Percentiles rank a stretch among this genome's conserved stretches.
Conservation (phyloP, 2,113 vertebrate species). For the Eonycteris spelaea region DNA sequence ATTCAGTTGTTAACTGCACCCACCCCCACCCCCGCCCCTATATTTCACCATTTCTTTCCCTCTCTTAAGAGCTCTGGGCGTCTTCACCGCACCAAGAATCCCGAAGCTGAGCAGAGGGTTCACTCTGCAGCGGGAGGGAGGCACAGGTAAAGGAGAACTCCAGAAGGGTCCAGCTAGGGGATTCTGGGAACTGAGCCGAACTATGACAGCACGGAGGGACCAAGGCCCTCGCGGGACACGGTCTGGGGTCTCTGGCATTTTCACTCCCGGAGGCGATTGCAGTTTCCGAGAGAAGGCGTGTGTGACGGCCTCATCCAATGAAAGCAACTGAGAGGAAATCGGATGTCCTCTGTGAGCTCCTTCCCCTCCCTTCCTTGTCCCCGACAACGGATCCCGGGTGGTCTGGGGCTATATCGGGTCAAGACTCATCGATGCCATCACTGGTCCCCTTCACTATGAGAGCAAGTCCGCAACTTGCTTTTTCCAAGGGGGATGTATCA, state of each 20-base stretch:
- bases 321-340: neutral
- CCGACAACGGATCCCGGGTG: fast-evolving
- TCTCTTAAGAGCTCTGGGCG: fast-evolving
- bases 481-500: neutral
- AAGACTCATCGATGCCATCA: neutral
- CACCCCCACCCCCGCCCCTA: no score
- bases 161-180: fast-evolving
- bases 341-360: fast-evolving
- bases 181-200: no score
- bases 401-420: fast-evolving
- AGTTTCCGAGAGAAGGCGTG: neutral
- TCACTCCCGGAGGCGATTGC: neutral
- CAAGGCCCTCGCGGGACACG: fast-evolving
- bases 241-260: neutral
- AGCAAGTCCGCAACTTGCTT: neutral
- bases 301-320: neutral
- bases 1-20: no score
- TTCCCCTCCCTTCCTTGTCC: neutral
- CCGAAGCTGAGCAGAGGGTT: neutral
- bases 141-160: no score
- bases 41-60: neutral
- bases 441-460: neutral
- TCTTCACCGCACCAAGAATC: neutral
- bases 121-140: neutral
- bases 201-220: fast-evolving